Evolutionary conservation across 2,888 invertebrate genomes (phyloP), one percentile per base, ranked within the genome.

Genomic region (Heteromyza rotundicornis): DNA sequence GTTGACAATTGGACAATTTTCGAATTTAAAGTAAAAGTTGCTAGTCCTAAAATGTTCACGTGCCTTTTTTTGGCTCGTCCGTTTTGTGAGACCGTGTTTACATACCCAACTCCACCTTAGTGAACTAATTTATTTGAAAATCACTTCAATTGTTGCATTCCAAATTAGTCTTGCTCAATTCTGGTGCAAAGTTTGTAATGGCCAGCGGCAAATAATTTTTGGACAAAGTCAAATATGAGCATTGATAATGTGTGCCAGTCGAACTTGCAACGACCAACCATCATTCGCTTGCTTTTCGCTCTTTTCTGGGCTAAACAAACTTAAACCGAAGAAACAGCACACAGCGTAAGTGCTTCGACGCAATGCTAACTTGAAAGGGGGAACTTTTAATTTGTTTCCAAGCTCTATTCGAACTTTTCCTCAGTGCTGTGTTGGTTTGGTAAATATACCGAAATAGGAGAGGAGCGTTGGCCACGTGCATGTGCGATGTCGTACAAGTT

Each of bases 301-400:
- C n/a, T n/a, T n/a, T n/a, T n/a, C n/a, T n/a, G n/a, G n/a, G 17
- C 47, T 40, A 47, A 8, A 20, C 47, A 20, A 47, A 47, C 47
- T 47, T 19, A 47, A 47, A 47, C 17, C 47, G 14, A 47, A 5
- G 19, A 19, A 47, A 47, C 14, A 7, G 20, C 20, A 14, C n/a
- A n/a, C 20, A 47, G 47, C 20, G 47, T 47, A 47, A 47, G 19
- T 19, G 47, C 14, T 47, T 47, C 47, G 47, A 14, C 47, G 20
- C 47, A 47, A 20, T 7, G 67, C 67, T 59, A 66, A n/a, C n/a
- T n/a, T n/a, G 69, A 47, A 14, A n/a, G n/a, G n/a, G 40, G 20
- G 16, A 73, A 74, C 73, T 73, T 73, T 74, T 69, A 74, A 74
- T 73, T 74, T 73, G 71, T 71, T 70, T 68, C 63, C 70, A 73